Base-by-base conservation (phyloP, 2,113 vertebrate genomes). In the Gobius niger region DNA sequence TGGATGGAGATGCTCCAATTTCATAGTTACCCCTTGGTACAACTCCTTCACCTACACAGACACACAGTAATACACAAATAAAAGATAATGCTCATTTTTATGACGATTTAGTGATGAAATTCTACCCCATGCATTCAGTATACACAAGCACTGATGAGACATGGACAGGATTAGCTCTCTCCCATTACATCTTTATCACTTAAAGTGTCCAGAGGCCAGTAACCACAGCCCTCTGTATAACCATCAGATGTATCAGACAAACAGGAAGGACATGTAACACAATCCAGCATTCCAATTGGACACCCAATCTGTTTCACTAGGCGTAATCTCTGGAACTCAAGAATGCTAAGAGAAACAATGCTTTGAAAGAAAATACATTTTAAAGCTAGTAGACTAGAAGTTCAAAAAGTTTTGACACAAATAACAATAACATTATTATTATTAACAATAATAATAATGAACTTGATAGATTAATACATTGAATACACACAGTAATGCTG, bases 41-140 rank as follows among this genome's bases (percentile, higher is more conserved):
- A 95, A 65, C 42, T 84, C 74, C 84, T 93, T 95, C 0, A 96
- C 94, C 96, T 98, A 80, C 8, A 75, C 3, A 65, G 16, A 81
- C 59, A 82, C 42, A 54, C 19, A 54, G 18, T 24, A 54, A 66
- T n/a, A 81, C n/a, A 63, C 0, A 53, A 13, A 44, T 19, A 11
- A 41, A 60, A 14, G 4, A 1, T 15, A 11, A 18, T 63, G 44
- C 67, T 64, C 13, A 51, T 51, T 75, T 82, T 41, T 40, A 79
- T 9, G 71, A 34, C 3, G 24, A 34, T 34, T 34, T 34, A 34
- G 1, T 34, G 24, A 34, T 34, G 24, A 34, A 34, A 34, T 34
- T 67, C 19, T 53, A 44, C 18, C 42, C 6, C 47, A 56, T 24
- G 6, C 14, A 18, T 15, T 44, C 9, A 24, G 46, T 5, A 7